Evolutionary conservation across 2,797 vertebrate species (phyloP), one percentile per base, ranked within the genome.

Genomic region (Sardinella longiceps): DNA sequence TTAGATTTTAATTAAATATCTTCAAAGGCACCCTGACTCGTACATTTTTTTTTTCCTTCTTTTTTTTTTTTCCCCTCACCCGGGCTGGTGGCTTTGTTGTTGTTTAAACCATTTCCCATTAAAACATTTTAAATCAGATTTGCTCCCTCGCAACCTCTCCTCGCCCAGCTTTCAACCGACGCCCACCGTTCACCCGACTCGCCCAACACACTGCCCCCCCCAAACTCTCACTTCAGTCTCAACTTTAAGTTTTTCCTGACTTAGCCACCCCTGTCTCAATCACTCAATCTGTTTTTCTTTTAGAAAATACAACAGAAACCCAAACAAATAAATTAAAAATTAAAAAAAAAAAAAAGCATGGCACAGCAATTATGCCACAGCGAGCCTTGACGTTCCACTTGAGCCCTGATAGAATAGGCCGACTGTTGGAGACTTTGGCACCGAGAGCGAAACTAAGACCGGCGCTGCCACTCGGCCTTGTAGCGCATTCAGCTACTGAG

Each of bases 1-100:
- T 99, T 99, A 99, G 98, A 99, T 99, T 99, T 99, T 99, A 99
- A 99, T 99, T 99, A 99, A 99, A 99, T 99, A 99, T 99, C 98
- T 98, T 99, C 98, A 99, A 99, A 99, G 98, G 98, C 98, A 99
- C 98, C 98, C 98, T 99, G 98, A 99, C 98, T 99, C 96, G 97
- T 98, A 96, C 92, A 95, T 95, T 96, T 95, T 95, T 87, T 94
- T 95, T 93, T 95, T 96, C 93, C 95, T 96, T 95, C 94, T 93
- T 94, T 95, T 93, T 93, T 87, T 84, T 82, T 82, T 87, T 93
- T 23, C 94, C 92, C 92, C 94, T 23, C 94, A 93, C 92, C 94
- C 90, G 91, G 92, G 82, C 89, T 93, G 82, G 89, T 90, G 83
- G 91, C 87, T 93, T 92, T 90, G 87, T 92, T 90, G 86, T 91